Evolutionary conservation across 2,888 invertebrate genomes (phyloP).

Genomic region (Eustalomyia histrio): DNA sequence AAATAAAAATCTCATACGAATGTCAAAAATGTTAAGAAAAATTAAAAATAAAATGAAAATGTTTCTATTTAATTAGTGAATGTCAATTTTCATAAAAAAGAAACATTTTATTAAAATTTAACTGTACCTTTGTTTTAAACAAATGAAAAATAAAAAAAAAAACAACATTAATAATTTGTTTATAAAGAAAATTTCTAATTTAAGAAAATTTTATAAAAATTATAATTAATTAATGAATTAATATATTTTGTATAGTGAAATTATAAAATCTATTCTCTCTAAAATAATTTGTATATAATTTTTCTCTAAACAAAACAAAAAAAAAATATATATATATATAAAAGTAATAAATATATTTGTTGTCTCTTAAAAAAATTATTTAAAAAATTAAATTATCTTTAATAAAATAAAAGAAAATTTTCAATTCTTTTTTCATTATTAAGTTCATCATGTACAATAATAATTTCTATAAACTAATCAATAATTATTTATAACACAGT

Average conservation of each 20-base stretch:
- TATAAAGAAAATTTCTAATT: slow-evolving; percentile 30
- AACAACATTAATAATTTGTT: slow-evolving; percentile 46
- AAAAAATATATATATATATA: slow-evolving; percentile 11
- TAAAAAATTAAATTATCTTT: slow-evolving; percentile 37
- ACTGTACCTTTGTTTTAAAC: slow-evolving; percentile 70
- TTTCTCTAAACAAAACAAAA: slow-evolving; percentile 21
- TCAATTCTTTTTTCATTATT: slow-evolving; percentile 63
- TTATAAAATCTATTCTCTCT: slow-evolving; percentile 62
- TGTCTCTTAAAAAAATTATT: slow-evolving; percentile 57
- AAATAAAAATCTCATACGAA: slow-evolving; percentile 7
- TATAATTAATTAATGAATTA: slow-evolving; percentile 53
- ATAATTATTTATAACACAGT: slow-evolving; percentile 53
- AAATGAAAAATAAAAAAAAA: slow-evolving; percentile 58
- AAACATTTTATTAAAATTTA: slow-evolving; percentile 57
- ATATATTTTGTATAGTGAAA: slow-evolving; percentile 65
- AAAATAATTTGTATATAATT: slow-evolving; percentile 66
- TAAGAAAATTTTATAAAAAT: slow-evolving; percentile 54
- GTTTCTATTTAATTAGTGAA: slow-evolving; percentile 45
- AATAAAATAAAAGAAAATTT: slow-evolving; percentile 42
- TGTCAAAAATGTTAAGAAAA: slow-evolving; percentile 20
- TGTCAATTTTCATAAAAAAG: slow-evolving; percentile 20
- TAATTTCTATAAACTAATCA: slow-evolving; percentile 69
- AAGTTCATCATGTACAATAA: slow-evolving; percentile 76
- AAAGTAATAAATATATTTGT: slow-evolving; percentile 56
- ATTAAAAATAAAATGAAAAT: slow-evolving; percentile 56